Conservation (phyloP, 2,797 vertebrate genomes). For the Phoxinus dragarum region DNA sequence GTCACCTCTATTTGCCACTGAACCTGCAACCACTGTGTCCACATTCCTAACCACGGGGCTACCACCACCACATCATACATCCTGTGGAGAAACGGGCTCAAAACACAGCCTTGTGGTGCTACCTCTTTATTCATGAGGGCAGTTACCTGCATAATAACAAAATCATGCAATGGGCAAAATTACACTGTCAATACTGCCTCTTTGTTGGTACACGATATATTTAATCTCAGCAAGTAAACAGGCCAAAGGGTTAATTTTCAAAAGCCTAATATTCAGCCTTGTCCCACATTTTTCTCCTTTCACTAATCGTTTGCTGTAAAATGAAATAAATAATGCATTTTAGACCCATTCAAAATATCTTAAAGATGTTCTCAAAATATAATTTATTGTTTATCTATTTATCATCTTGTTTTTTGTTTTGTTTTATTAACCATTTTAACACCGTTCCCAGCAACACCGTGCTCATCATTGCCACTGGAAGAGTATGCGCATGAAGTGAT, state of each 20-base stretch:
- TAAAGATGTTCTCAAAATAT: not conserved
- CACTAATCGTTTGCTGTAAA: not conserved
- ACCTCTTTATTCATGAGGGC: slow-evolving; percentile 37
- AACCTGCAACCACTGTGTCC: slow-evolving; percentile 19
- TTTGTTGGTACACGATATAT: slow-evolving; percentile 27
- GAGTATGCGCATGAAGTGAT: slow-evolving; percentile 58
- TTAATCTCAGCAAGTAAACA: not conserved
- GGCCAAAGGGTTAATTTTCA: not conserved
- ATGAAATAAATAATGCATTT: not conserved
- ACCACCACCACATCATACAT: slow-evolving; percentile 20
- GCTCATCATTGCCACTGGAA: slow-evolving; percentile 47
- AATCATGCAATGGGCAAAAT: slow-evolving; percentile 19
- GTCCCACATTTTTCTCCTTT: not conserved
- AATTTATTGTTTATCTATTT: slow-evolving; percentile 18
- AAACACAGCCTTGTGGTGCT: slow-evolving; percentile 36
- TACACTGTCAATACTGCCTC: slow-evolving; percentile 35
- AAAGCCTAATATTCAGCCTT: not conserved
- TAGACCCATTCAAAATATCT: not conserved
- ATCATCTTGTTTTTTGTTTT: slow-evolving; percentile 16
- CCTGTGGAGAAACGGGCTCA: slow-evolving; percentile 33
- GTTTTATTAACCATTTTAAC: slow-evolving; percentile 47
- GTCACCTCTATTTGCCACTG: slow-evolving; percentile 35
- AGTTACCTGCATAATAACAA: slow-evolving; percentile 45
- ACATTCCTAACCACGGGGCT: not conserved
- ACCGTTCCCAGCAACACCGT: slow-evolving; percentile 35